A percentile compares a stretch with the other conserved stretches of the same genome.
Conservation (phyloP, 2,888 invertebrate species). For the Nasonia oneida region DNA sequence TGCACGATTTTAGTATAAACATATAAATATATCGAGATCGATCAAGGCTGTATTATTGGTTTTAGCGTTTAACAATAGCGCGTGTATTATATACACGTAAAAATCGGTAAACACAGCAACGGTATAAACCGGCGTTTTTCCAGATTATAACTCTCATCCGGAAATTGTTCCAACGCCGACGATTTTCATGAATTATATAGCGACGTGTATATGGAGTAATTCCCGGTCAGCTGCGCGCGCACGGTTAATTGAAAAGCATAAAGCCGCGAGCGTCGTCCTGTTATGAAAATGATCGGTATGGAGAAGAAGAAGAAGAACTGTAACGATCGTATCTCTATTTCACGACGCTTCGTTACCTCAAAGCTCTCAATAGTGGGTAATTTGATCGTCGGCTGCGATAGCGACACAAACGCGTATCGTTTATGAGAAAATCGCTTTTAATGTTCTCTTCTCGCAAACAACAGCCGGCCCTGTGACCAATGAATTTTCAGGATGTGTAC, state of each 20-base stretch:
- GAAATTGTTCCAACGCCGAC: not conserved
- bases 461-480: not conserved
- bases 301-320: not conserved
- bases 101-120: not conserved
- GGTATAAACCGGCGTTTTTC: too few relatives aligned
- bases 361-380: not conserved
- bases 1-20: not conserved
- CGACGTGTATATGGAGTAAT: not conserved
- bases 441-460: not conserved
- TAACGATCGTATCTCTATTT: slow-evolving; percentile 5
- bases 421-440: not conserved
- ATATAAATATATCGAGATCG: too few relatives aligned
- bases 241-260: not conserved
- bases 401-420: not conserved
- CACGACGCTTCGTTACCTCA: not conserved
- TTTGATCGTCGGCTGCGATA: not conserved
- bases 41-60: not conserved
- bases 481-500: not conserved
- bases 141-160: not conserved
- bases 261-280: not conserved
- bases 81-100: not conserved
- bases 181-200: not conserved
- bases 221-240: too few relatives aligned
- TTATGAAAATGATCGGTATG: not conserved
- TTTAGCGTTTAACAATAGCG: not conserved